Evolutionary conservation across 1,140 invertebrate genomes (phyloP).

Genomic region (Cheumatopsyche charites): DNA sequence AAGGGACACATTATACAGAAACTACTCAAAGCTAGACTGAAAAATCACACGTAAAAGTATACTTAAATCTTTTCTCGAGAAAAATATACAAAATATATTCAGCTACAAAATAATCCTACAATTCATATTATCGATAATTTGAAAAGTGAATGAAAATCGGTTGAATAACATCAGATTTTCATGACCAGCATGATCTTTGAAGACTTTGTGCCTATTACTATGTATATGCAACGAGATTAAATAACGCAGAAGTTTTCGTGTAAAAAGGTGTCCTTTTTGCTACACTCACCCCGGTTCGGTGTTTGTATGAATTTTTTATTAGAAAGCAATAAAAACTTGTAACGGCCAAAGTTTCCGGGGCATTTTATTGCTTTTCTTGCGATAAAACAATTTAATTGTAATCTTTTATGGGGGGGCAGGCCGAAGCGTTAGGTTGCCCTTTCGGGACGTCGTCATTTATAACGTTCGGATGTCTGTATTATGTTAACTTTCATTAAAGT

Average conservation of each 20-base stretch:
- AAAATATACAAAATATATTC: no score
- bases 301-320: slow-evolving; percentile 38
- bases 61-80: no score
- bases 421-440: slow-evolving; percentile 32
- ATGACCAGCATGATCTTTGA: background rate
- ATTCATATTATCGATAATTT: no score
- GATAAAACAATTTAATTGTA: slow-evolving; percentile 39
- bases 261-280: background rate
- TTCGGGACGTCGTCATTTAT: slow-evolving; percentile 34
- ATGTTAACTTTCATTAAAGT: slow-evolving; percentile 32
- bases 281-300: background rate
- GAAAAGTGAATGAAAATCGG: background rate
- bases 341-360: slow-evolving; percentile 33
- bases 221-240: background rate
- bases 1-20: slow-evolving; percentile 32
- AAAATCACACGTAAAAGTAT: background rate
- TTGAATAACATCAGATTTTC: background rate
- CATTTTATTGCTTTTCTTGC: slow-evolving; percentile 37
- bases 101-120: no score
- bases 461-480: slow-evolving; percentile 35
- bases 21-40: slow-evolving; percentile 31
- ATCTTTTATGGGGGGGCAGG: slow-evolving; percentile 29
- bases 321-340: slow-evolving; percentile 37
- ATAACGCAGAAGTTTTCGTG: background rate
- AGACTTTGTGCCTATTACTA: no score